Percentiles rank a stretch among this genome's conserved stretches.
phyloP scores from a whole-genome alignment of 2,888 invertebrate genomes.

The Venusia cambrica region DNA sequence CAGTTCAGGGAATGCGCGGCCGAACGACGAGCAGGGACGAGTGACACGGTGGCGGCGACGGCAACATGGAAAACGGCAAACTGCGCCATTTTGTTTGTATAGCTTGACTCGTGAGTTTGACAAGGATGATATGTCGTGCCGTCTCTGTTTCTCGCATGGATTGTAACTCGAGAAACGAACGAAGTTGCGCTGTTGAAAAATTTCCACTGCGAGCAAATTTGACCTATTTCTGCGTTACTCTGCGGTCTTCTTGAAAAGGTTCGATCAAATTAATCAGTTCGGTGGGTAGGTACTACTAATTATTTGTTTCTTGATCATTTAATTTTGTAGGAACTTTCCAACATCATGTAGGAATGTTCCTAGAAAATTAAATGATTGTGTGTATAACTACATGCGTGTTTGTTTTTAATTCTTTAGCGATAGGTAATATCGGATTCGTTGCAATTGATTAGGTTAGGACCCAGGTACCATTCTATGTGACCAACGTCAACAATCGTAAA shows the following conservation, averaged over 20 bases:
- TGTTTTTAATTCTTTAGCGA: background rate
- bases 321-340: too few species aligned
- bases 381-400: too few species aligned
- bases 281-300: too few species aligned
- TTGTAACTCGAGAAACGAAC: too few species aligned
- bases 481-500: too few species aligned
- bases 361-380: too few species aligned
- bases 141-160: conserved; percentile 13
- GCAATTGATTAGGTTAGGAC: conserved; percentile 1
- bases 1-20: conserved; percentile 41
- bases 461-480: too few species aligned
- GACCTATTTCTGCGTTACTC: conserved; percentile 21
- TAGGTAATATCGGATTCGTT: background rate
- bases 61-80: conserved; percentile 33
- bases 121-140: conserved; percentile 34
- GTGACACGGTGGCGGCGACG: too few species aligned
- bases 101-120: conserved; percentile 48
- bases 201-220: background rate
- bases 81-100: conserved; percentile 70
- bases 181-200: conserved; percentile 2
- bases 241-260: conserved; percentile 18
- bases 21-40: conserved; percentile 23
- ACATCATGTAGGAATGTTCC: too few species aligned
- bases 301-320: too few species aligned
- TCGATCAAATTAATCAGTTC: too few species aligned